Evolutionary conservation across 2,113 vertebrate species (phyloP), one percentile per base, ranked within the genome.

Genomic region (Podarcis muralis): DNA sequence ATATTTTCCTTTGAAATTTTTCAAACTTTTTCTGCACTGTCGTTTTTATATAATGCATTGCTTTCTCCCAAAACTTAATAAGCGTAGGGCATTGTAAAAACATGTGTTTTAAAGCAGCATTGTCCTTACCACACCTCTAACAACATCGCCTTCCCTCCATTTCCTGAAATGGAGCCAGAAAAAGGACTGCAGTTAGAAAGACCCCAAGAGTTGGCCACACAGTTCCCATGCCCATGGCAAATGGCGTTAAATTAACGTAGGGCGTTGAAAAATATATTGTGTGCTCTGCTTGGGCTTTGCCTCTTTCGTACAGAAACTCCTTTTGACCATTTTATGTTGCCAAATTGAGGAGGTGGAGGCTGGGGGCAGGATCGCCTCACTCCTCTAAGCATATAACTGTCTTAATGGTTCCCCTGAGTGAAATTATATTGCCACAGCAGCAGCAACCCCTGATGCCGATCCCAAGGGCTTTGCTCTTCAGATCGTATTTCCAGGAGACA

Each of bases 331-430:
- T 35, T 25, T 27, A 53, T n/a, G n/a, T 35, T 69, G 35, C 27
- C 5, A 7, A 62, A 65, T 32, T 40, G 84, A 18, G 62, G 43
- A 83, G 22, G 16, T 9, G 48, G 62, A 32, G 65, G 32, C 30
- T 20, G 84, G 4, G 11, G 79, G 62, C 84, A 43, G 20, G 8
- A 9, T 43, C 65, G 30, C 32, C 53, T 71, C 25, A 11, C 35
- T 59, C 43, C 35, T 37, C 27, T 40, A 8, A 1, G 18, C 59
- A 22, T 83, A 71, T 48, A 57, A 35, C 83, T 81, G 9, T 35
- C 22, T 37, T 86, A 66, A 89, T 85, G 88, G 68, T 59, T 85
- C 83, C 83, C 69, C 77, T n/a, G 62, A 35, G 86, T 62, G 84
- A 81, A 89, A 81, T 75, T 81, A 53, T 27, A n/a, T 75, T 75